Conservation (phyloP, 2,888 invertebrate genomes). For the Tethea ocularis region DNA sequence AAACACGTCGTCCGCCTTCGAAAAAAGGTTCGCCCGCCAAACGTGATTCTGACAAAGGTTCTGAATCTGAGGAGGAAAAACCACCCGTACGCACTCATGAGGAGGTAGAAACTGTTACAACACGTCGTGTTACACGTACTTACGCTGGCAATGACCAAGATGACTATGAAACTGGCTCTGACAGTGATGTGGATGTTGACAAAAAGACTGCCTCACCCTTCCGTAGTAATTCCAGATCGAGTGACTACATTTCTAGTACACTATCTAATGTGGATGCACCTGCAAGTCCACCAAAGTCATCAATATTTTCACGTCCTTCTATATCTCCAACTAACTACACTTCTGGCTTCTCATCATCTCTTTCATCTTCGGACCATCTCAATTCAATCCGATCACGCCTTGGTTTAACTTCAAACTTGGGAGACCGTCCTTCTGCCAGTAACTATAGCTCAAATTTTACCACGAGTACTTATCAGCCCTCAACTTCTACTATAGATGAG, state of each 20-base stretch:
- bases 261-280: slow-evolving; percentile 59
- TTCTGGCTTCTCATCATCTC: slow-evolving; percentile 55
- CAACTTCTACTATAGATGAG: slow-evolving; percentile 73
- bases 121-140: slow-evolving; percentile 79
- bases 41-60: slow-evolving; percentile 71
- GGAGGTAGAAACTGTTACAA: slow-evolving; percentile 79
- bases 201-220: slow-evolving; percentile 67
- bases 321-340: slow-evolving; percentile 53
- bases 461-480: slow-evolving; percentile 62
- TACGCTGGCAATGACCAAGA: slow-evolving; percentile 76
- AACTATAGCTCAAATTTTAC: slow-evolving; percentile 59
- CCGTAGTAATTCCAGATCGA: slow-evolving; percentile 68
- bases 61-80: slow-evolving; percentile 74
- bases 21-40: slow-evolving; percentile 73
- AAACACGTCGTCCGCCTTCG: slow-evolving; percentile 63
- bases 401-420: slow-evolving; percentile 76
- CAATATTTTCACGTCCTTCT: slow-evolving; percentile 71
- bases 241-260: slow-evolving; percentile 74
- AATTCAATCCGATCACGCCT: slow-evolving; percentile 84
- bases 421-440: slow-evolving; percentile 61
- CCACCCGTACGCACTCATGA: slow-evolving; percentile 71
- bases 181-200: slow-evolving; percentile 86
- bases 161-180: slow-evolving; percentile 88
- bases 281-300: slow-evolving; percentile 66
- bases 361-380: slow-evolving; percentile 78